Conservation (phyloP, 2,888 invertebrate species). For the Luperina nickerlii region DNA sequence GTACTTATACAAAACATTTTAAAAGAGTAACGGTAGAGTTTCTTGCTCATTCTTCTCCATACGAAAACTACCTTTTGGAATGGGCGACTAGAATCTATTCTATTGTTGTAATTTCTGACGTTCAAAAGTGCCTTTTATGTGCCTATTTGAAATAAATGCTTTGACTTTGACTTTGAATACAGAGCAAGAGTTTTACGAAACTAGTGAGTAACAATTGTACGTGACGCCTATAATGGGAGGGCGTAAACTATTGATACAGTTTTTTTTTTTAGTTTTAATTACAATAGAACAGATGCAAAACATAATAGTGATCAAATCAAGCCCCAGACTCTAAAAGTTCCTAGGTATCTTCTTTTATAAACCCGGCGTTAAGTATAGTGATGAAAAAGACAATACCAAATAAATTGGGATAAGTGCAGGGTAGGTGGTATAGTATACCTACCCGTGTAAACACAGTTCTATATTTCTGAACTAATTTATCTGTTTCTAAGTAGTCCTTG, state of each 20-base stretch:
- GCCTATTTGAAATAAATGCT: no score
- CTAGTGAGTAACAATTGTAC: background rate
- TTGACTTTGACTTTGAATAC: no score
- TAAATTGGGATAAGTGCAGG: background rate
- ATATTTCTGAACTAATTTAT: background rate
- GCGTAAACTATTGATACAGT: conserved; percentile 11
- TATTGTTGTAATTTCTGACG: no score
- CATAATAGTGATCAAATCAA: background rate
- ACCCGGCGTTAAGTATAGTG: background rate
- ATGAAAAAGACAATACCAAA: background rate
- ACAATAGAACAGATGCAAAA: background rate
- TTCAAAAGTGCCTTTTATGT: no score
- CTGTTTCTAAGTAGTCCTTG: conserved; percentile 1
- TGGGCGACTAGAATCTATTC: no score
- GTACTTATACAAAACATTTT: no score
- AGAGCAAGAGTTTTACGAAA: conserved; percentile 21
- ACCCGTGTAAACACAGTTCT: background rate
- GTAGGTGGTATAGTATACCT: background rate
- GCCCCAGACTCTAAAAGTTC: background rate
- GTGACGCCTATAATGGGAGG: conserved; percentile 33
- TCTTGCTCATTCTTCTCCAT: no score
- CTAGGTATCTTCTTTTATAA: background rate
- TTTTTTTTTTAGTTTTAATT: no score
- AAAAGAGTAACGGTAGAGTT: no score
- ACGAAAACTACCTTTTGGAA: no score